Evolutionary conservation across 2,113 vertebrate genomes (phyloP), one percentile per base, ranked within the genome.

Genomic region (Trochalopteron elliotii): DNA sequence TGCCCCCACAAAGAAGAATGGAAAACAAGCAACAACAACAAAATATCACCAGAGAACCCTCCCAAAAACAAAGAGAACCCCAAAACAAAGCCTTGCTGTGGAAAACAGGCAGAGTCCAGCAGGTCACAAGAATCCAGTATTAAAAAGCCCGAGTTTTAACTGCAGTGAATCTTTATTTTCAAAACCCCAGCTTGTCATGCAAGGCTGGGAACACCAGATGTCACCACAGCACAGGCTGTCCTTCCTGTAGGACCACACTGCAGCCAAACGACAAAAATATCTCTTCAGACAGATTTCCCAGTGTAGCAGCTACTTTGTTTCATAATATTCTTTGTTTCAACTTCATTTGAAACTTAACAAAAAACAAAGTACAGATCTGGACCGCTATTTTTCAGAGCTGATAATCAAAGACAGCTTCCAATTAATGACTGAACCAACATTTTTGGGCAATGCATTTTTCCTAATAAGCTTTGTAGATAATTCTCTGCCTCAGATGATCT

Each of bases 181-280:
- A 20, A 11, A 28, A 28, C 15, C 27, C n/a, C 55, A 77, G 33
- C 55, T 15, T 96, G 95, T 53, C 75, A 84, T 96, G 56, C 50
- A 71, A 53, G 45, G 50, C 70, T 80, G 33, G 71, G 39, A 93
- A 94, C 96, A 81, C 52, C 85, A 97, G 96, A 37, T 94, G 94
- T 95, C 96, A 87, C 67, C 92, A 90, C 13, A 92, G 76, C 82
- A 90, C 0, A 79, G 53, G 16, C 10, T 0, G 45, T 75, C 25
- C 5, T 11, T 45, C 18, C 68, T 53, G 44, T 1, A 55, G 20
- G 39, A 49, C 0, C 0, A 31, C 45, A 40, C 20, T 3, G 21
- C 53, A 79, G 27, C 5, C 15, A 57, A 23, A 18, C 1, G 1
- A 40, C 45, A 69, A 22, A 63, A 63, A 33, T 44, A 42, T 16